Percentiles rank a stretch among this genome's conserved stretches.
phyloP scores from a whole-genome alignment of 2,888 invertebrate genomes.

The Opisthograptis luteolata region DNA sequence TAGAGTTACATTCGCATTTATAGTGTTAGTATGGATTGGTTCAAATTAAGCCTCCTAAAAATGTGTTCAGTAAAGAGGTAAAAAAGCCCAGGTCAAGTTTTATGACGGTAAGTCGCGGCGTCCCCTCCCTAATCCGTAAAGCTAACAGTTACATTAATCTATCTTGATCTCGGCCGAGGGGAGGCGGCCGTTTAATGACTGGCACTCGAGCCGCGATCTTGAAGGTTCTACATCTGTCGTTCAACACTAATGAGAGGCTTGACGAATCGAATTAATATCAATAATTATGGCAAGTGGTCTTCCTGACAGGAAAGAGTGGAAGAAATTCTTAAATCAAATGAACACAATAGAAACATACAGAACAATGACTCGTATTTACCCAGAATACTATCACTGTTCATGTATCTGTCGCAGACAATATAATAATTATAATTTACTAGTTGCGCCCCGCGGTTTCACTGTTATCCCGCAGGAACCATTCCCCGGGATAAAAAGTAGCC shows the following conservation, averaged over 20 bases:
- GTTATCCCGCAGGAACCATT: no score
- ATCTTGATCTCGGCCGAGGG: slow-evolving; percentile 4
- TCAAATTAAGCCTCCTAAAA: slow-evolving; percentile 3
- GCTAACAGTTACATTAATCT: slow-evolving; percentile 11
- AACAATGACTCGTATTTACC: no score
- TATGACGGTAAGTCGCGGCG: not conserved
- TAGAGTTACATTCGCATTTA: no score
- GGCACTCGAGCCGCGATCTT: not conserved
- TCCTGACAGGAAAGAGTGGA: not conserved
- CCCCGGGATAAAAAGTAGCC: no score
- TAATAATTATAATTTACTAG: no score
- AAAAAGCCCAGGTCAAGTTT: slow-evolving; percentile 5
- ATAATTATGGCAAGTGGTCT: not conserved
- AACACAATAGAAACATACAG: no score
- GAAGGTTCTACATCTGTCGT: not conserved
- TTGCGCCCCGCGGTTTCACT: no score
- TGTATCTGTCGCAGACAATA: no score
- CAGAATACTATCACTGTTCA: no score
- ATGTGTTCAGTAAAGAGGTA: not conserved
- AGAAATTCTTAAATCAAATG: no score
- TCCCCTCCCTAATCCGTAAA: slow-evolving; percentile 3
- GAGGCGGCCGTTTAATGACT: not conserved
- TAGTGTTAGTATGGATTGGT: no score
- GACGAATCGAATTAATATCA: not conserved
- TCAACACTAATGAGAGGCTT: slow-evolving; percentile 5